Evolutionary conservation across 2,888 invertebrate genomes (phyloP).

Genomic region (Cheilosia impressa): DNA sequence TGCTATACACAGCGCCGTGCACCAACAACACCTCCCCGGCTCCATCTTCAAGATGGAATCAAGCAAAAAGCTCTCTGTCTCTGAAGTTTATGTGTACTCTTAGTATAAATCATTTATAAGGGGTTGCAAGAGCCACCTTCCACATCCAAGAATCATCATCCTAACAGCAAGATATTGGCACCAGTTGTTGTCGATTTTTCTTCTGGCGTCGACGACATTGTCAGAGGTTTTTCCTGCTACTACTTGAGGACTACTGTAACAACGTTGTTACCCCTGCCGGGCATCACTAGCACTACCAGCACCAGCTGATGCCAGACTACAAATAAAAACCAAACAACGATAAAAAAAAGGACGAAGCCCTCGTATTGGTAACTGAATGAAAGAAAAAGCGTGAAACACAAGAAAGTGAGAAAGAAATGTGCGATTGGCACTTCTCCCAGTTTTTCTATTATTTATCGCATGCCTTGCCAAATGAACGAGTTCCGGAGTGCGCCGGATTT

Average conservation of each 20-base stretch:
- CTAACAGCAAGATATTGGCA: slow-evolving; percentile 71
- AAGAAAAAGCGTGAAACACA: slow-evolving; percentile 61
- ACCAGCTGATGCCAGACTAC: slow-evolving; percentile 62
- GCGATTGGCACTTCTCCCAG: slow-evolving; percentile 62
- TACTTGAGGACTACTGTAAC: slow-evolving; percentile 37
- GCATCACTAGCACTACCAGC: slow-evolving; percentile 30
- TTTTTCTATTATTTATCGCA: slow-evolving; percentile 38
- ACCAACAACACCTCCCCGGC: not conserved
- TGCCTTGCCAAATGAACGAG: slow-evolving; percentile 44
- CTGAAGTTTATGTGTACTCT: slow-evolving; percentile 69
- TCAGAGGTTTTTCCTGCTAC: slow-evolving; percentile 52
- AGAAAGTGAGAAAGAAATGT: slow-evolving; percentile 46
- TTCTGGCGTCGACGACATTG: slow-evolving; percentile 67
- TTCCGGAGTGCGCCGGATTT: slow-evolving; percentile 7
- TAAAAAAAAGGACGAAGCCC: not conserved
- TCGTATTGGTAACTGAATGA: slow-evolving; percentile 1
- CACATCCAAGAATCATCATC: slow-evolving; percentile 56
- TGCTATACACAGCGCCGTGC: not conserved
- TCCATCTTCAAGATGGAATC: slow-evolving; percentile 2
- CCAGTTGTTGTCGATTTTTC: slow-evolving; percentile 74
- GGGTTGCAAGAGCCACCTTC: slow-evolving; percentile 31
- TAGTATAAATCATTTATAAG: slow-evolving; percentile 73
- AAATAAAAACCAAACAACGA: slow-evolving; percentile 22
- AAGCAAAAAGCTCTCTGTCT: slow-evolving; percentile 46
- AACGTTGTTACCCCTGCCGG: slow-evolving; percentile 62